Percentiles rank a stretch among this genome's conserved stretches.
Conservation (phyloP, 2,888 invertebrate genomes). For the Axea sp. region DNA sequence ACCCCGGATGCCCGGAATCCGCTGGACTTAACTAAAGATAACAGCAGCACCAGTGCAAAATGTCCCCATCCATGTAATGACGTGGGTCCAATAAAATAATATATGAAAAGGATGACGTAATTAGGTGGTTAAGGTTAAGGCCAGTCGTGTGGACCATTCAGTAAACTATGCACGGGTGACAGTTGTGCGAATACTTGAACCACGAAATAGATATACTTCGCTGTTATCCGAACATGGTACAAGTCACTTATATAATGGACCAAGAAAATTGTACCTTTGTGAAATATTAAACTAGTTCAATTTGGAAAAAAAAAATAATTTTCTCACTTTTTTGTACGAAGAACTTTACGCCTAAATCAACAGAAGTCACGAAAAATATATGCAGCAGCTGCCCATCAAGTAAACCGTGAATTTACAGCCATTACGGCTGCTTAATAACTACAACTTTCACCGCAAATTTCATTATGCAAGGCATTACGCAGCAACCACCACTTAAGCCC, state of each 20-base stretch:
- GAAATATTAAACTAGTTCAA: too few relatives aligned
- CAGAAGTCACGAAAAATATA: conserved; percentile 30
- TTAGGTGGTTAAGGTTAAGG: conserved; percentile 20
- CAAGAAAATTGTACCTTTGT: conserved; percentile 1
- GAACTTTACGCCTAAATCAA: conserved; percentile 32
- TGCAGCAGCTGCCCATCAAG: conserved; percentile 25
- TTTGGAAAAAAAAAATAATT: conserved; percentile 1
- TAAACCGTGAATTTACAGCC: conserved; percentile 9
- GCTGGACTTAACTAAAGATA: conserved; percentile 42
- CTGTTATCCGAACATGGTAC: too few relatives aligned
- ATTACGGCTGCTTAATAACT: conserved; percentile 26
- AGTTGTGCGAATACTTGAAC: background rate
- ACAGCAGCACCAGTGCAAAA: conserved; percentile 18
- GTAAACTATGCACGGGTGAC: background rate
- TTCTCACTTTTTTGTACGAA: background rate
- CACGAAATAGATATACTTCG: too few relatives aligned
- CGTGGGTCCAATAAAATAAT: conserved; percentile 14
- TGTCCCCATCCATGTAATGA: conserved; percentile 33
- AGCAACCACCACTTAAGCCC: conserved; percentile 31
- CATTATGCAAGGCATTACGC: conserved; percentile 23
- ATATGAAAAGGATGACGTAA: conserved; percentile 21
- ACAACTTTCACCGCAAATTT: conserved; percentile 43
- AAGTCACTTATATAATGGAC: too few relatives aligned
- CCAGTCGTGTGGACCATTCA: conserved; percentile 21
- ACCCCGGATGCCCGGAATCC: conserved; percentile 61